These are phyloP conservation scores for Ophthalmotilapia sp. DNA, from an alignment of 2,113 vertebrate genomes.

Conservation along the genomic window DNA sequence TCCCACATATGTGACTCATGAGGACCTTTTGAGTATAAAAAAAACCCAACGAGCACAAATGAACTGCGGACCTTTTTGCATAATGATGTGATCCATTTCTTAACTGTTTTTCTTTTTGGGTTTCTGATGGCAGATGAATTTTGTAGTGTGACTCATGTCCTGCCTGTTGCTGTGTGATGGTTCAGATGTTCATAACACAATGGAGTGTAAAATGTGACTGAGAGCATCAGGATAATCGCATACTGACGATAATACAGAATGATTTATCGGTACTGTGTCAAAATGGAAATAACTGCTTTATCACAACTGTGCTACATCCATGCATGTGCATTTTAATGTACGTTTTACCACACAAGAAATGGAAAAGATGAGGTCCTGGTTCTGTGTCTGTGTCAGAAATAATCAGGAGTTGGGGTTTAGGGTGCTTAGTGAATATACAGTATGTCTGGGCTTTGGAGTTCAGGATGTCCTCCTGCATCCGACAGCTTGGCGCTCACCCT, in stretches of 20 bases:
- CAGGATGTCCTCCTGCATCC: background rate
- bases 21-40: background rate
- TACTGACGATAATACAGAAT: background rate
- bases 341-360: background rate
- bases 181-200: background rate
- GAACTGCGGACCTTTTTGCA: background rate
- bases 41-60: fast-evolving
- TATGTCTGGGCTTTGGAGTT: background rate
- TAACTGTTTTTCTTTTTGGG: background rate
- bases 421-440: background rate
- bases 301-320: background rate
- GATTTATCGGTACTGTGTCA: background rate
- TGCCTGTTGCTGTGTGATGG: background rate
- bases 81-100: background rate
- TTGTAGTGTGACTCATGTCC: background rate
- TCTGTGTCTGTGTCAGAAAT: background rate
- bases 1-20: background rate
- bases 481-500: background rate
- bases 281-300: background rate
- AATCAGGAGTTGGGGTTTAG: background rate
- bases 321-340: background rate
- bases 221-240: background rate
- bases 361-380: background rate
- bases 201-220: background rate
- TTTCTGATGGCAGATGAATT: background rate